Evolutionary conservation across 2,113 vertebrate genomes (phyloP), one percentile per base, ranked within the genome.

Genomic region (Donacobius atricapilla): DNA sequence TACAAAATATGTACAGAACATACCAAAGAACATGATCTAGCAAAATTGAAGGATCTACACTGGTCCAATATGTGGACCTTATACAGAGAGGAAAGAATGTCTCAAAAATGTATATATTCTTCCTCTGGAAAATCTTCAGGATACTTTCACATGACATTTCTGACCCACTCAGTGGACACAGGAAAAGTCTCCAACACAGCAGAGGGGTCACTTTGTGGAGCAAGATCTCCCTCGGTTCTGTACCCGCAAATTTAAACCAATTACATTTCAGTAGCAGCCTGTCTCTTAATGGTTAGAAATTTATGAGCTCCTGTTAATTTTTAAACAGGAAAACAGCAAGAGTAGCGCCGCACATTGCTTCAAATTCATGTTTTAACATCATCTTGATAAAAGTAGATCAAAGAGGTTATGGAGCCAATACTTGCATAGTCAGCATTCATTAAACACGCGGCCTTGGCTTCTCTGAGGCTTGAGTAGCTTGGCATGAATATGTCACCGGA

Each of bases 221-320:
- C 40, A 82, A 50, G 83, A 30, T 68, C 91, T 45, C 57, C 60
- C 71, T 93, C 37, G 83, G 12, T 56, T 89, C 39, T 54, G 23
- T 21, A 51, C 28, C 40, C 93, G 48, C 31, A 87, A 83, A 96
- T 87, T 90, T 84, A 82, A 92, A 72, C 70, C 6, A 3, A 83
- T 91, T 96, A 87, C 42, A 86, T 82, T 97, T 69, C 73, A 61
- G 53, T 23, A 76, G 50, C 71, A 91, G 51, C 69, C 54, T 78
- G 69, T 58, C 42, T 83, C 39, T 84, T 64, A 68, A 91, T 69
- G 53, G 61, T 95, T 93, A 93, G 72, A 82, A 77, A 97, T 97
- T 96, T 87, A 96, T 93, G 94, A 97, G 80, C 10, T 21, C 19
- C 24, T 78, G 31, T 96, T 94, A 96, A 90, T 93, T 93, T 97